Evolutionary conservation across 2,797 vertebrate genomes (phyloP), one percentile per base, ranked within the genome.

Genomic region (Acipenser transmontanus): DNA sequence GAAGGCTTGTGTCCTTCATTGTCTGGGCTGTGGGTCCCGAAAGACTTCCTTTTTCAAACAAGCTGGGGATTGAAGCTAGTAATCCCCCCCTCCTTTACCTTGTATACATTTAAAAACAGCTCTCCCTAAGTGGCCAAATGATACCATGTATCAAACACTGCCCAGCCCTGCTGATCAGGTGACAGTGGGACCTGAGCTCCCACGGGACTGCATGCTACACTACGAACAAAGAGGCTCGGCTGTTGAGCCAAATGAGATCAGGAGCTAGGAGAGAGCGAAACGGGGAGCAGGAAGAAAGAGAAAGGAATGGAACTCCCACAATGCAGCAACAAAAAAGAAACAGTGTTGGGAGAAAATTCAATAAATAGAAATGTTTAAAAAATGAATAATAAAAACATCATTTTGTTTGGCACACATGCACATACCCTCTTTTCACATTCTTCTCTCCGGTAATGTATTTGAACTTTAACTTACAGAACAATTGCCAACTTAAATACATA

Each of bases 161-260:
- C 12, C 50, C 11, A 34, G n/a, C 50, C 13, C 52, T 47, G 49
- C 56, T 17, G 17, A 11, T 59, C 48, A 50, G 49, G 65, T 61
- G 59, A 61, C 65, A 50, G 56, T 2, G 65, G 4, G 47, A 54
- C 47, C 13, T 34, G 9, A 34, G 56, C 54, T 66, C 52, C 52
- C 64, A 34, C 65, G 34, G 65, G 57, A 51, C 56, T 10, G 12
- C 54, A n/a, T 57, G 54, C 54, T 57, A 57, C 56, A 14, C 48
- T 7, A 14, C 17, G 14, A n/a, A 66, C 47, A 50, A 61, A 61
- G 56, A 10, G 59, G n/a, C 57, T 8, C 63, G 59, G 64, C 64
- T 66, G 64, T 47, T 59, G 7, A 7, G 4, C 52, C 52, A 59
- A 66, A 59, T 59, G 54, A 66, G 54, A 13, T 54, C n/a, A n/a